A percentile compares a stretch with the other conserved stretches of the same genome.
phyloP scores from a whole-genome alignment of 2,797 vertebrate genomes.

The Chelmon rostratus region DNA sequence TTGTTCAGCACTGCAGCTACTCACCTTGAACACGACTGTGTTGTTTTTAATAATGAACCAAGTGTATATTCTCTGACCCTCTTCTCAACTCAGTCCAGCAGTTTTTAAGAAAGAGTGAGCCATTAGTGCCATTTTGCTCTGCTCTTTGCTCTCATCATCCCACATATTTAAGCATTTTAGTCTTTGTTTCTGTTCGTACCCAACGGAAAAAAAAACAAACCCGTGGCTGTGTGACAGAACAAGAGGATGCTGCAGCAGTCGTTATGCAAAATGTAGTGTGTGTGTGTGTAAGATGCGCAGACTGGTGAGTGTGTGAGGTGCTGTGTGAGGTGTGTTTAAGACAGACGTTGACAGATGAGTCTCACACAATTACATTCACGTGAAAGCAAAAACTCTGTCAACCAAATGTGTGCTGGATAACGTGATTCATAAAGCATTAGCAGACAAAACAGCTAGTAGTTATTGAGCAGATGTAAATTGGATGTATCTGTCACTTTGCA shows the following conservation, averaged over 20 bases:
- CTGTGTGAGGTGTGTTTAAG: not conserved
- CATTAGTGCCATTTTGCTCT: slow-evolving; percentile 12
- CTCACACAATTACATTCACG: not conserved
- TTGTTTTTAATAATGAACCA: slow-evolving; percentile 7
- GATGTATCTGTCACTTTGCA: not conserved
- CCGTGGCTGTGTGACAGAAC: slow-evolving; percentile 3
- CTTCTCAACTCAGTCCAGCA: not conserved
- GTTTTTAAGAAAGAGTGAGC: slow-evolving; percentile 8
- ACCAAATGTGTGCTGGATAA: not conserved
- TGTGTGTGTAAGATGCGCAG: not conserved
- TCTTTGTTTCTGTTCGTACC: slow-evolving; percentile 15
- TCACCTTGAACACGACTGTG: not conserved
- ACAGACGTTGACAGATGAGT: not conserved
- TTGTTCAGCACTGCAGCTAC: not conserved
- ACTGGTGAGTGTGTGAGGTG: not conserved
- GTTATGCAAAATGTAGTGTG: slow-evolving; percentile 13
- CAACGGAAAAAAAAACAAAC: not conserved
- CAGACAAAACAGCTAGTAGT: not conserved
- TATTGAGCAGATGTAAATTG: slow-evolving; percentile 1
- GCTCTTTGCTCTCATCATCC: slow-evolving; percentile 13
- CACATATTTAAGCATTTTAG: slow-evolving; percentile 17
- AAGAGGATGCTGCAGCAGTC: slow-evolving; percentile 3
- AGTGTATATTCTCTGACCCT: not conserved
- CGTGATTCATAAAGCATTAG: not conserved
- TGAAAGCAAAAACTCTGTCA: not conserved